These are phyloP conservation scores for Larimichthys crocea DNA, from an alignment of 2,113 vertebrate genomes.

Conservation along the genomic window DNA sequence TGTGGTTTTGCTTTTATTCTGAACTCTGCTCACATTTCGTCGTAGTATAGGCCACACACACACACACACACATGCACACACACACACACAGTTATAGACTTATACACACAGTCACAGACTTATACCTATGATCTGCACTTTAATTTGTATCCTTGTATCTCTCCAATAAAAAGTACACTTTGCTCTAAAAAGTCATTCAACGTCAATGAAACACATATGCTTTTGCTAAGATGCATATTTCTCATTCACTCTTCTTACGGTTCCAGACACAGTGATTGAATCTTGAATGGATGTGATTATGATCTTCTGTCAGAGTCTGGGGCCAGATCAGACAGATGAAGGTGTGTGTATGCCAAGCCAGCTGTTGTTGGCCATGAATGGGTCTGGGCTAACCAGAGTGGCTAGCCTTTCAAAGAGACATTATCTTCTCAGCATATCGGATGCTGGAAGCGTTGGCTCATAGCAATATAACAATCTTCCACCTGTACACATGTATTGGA, in stretches of 20 bases:
- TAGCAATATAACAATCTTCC: constrained; percentile 49
- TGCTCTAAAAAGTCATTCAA: constrained; percentile 54
- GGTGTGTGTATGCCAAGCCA: constrained; percentile 70
- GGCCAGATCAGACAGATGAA: constrained; percentile 76
- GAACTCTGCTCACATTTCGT: constrained; percentile 35
- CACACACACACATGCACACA: neutral
- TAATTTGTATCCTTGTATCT: constrained; percentile 26
- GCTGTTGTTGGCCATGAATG: constrained; percentile 75
- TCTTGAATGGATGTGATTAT: constrained; percentile 75
- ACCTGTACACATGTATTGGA: constrained; percentile 69
- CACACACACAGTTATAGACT: neutral
- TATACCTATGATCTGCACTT: constrained; percentile 17
- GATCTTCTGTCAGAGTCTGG: constrained; percentile 73
- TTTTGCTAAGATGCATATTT: constrained; percentile 47
- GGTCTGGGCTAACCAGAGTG: constrained; percentile 60
- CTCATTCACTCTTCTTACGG: constrained; percentile 60
- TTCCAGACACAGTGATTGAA: constrained; percentile 74
- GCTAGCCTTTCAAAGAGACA: constrained; percentile 68
- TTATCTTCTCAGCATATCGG: constrained; percentile 73
- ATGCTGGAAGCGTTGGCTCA: constrained; percentile 65
- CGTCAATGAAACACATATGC: constrained; percentile 59
- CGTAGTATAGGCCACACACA: constrained; percentile 9
- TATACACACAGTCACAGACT: neutral
- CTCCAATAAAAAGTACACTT: constrained; percentile 55
- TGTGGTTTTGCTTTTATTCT: constrained; percentile 57